These are phyloP conservation scores for Pteria penguin DNA, from an alignment of 2,888 invertebrate species.

Conservation along the genomic window DNA sequence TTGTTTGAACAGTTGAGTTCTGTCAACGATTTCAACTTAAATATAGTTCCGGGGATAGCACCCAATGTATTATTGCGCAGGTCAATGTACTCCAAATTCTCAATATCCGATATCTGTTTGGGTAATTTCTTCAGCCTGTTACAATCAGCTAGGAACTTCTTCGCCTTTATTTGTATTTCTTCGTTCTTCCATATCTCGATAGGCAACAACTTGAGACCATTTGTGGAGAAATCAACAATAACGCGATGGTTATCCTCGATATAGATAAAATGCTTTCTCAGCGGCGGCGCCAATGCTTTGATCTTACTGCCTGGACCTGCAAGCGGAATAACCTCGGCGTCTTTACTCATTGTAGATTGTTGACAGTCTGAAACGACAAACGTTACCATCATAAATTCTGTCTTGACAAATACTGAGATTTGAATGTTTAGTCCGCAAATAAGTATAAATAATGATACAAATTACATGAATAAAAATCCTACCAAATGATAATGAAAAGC, in stretches of 20 bases:
- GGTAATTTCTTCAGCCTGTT: constrained; percentile 77
- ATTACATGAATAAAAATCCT: no score
- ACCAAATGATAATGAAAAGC: no score
- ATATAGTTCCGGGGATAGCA: constrained; percentile 67
- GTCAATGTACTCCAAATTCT: constrained; percentile 63
- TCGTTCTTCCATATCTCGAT: constrained; percentile 76
- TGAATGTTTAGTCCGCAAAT: no score
- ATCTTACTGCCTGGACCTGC: constrained; percentile 79
- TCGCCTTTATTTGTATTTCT: constrained; percentile 65
- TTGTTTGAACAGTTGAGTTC: constrained; percentile 66
- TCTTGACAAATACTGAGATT: no score
- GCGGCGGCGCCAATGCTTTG: constrained; percentile 68
- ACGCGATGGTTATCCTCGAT: constrained; percentile 56
- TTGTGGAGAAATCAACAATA: constrained; percentile 65
- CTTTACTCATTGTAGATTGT: constrained; percentile 56
- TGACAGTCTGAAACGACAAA: no score
- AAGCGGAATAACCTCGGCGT: constrained; percentile 72
- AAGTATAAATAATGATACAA: no score
- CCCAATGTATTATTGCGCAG: constrained; percentile 68
- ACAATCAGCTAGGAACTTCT: constrained; percentile 68
- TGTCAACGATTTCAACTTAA: constrained; percentile 60
- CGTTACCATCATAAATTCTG: no score
- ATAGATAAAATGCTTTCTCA: constrained; percentile 65
- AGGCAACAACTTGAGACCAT: constrained; percentile 69
- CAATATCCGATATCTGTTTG: constrained; percentile 67